A percentile compares a stretch with the other conserved stretches of the same genome.
Conservation (phyloP, 2,797 vertebrate genomes). For the Prionace glauca region DNA sequence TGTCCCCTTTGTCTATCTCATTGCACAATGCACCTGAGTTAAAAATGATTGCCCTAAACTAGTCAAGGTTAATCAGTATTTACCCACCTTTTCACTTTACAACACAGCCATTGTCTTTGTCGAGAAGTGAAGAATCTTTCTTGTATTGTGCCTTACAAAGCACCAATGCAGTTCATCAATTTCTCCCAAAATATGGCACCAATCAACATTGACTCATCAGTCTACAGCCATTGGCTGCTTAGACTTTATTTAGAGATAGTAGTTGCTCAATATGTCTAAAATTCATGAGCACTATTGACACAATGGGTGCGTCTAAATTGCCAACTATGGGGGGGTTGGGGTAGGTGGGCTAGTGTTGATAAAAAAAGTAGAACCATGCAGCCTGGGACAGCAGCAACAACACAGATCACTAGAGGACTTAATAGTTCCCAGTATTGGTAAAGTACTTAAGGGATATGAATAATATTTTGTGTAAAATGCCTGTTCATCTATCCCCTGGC, state of each 20-base stretch:
- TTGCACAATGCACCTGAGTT: too few relatives aligned
- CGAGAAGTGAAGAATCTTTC: not conserved
- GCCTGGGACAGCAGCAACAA: not conserved
- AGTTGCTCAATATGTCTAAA: too few relatives aligned
- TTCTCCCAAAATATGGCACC: not conserved
- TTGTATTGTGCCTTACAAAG: not conserved
- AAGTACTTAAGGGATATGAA: not conserved
- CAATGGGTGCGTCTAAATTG: too few relatives aligned
- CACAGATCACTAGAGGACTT: not conserved
- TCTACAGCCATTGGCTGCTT: too few relatives aligned
- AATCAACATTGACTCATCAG: not conserved
- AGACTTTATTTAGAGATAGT: not conserved
- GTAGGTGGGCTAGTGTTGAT: too few relatives aligned
- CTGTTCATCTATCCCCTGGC: not conserved
- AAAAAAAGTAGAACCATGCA: not conserved
- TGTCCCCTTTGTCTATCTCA: too few relatives aligned
- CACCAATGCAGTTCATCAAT: not conserved
- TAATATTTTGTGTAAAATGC: not conserved
- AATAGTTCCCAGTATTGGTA: not conserved
- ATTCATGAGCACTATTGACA: too few relatives aligned
- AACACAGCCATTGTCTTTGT: not conserved
- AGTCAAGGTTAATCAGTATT: too few relatives aligned
- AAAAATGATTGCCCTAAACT: too few relatives aligned
- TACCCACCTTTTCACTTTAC: too few relatives aligned
- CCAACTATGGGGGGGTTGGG: too few relatives aligned